Conservation (phyloP, 2,113 vertebrate species). For the Accipiter virgatus region DNA sequence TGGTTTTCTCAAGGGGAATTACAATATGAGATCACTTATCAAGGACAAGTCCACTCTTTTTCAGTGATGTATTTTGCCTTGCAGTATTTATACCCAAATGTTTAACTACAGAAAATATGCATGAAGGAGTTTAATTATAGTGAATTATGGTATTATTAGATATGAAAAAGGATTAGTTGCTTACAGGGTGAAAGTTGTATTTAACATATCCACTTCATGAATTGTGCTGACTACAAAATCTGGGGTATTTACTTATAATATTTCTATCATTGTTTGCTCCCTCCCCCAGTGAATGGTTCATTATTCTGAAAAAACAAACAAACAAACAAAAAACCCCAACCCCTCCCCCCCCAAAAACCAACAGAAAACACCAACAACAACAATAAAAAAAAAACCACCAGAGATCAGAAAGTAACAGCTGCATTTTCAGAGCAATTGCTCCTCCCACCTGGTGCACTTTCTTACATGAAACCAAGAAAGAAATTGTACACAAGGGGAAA, state of each 20-base stretch:
- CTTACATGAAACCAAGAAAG: background rate
- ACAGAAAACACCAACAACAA: too few species aligned
- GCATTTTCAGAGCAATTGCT: background rate
- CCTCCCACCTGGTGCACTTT: background rate
- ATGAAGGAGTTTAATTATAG: background rate
- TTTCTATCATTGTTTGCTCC: background rate
- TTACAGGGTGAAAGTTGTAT: background rate
- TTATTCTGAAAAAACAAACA: background rate
- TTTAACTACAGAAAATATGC: background rate
- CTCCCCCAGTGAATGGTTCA: background rate
- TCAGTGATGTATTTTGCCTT: background rate
- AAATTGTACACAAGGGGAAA: background rate
- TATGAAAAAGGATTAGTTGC: background rate
- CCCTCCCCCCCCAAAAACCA: too few species aligned
- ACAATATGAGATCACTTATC: background rate
- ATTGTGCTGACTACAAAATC: background rate
- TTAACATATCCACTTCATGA: background rate
- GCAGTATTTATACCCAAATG: background rate
- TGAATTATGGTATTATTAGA: background rate
- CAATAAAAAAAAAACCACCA: too few species aligned
- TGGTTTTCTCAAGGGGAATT: constrained; percentile 45
- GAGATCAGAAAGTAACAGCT: background rate
- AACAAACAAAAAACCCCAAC: too few species aligned
- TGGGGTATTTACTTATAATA: background rate
- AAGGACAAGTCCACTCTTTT: background rate